Conservation (phyloP, 2,888 invertebrate genomes). For the Drosophila yooni region DNA sequence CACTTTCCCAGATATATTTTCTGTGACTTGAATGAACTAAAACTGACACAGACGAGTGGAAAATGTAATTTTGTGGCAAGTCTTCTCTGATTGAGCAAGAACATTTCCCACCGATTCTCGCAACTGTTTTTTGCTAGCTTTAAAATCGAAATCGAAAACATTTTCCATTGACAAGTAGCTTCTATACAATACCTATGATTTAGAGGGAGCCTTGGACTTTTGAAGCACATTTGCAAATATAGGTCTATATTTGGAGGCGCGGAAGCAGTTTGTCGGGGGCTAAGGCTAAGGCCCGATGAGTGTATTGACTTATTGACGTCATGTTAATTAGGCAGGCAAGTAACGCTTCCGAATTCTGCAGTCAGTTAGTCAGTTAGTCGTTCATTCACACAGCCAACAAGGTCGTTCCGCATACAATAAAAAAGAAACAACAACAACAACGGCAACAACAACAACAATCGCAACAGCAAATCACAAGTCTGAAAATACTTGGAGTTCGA, state of each 20-base stretch:
- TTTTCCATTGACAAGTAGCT: not conserved
- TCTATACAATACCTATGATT: no score
- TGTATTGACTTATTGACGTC: slow-evolving; percentile 70
- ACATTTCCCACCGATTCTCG: not conserved
- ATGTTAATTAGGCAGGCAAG: slow-evolving; percentile 54
- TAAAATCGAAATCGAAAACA: not conserved
- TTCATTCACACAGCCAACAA: slow-evolving; percentile 59
- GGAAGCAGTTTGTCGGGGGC: slow-evolving; percentile 38
- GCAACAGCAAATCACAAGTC: slow-evolving; percentile 4
- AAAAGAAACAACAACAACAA: not conserved
- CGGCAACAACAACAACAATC: not conserved
- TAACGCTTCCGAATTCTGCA: slow-evolving; percentile 61
- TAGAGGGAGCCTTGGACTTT: slow-evolving; percentile 20
- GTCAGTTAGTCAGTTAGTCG: slow-evolving; percentile 36
- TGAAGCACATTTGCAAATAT: slow-evolving; percentile 16
- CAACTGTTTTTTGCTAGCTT: not conserved
- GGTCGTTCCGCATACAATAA: slow-evolving; percentile 72
- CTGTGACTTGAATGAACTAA: not conserved
- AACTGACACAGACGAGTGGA: not conserved
- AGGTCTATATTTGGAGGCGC: slow-evolving; percentile 30
- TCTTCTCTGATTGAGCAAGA: not conserved
- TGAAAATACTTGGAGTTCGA: slow-evolving; percentile 42
- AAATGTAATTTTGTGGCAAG: not conserved
- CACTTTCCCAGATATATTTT: not conserved
- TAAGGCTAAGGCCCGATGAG: slow-evolving; percentile 48